Evolutionary conservation across 2,797 vertebrate genomes (phyloP).

Genomic region (Arremon aurantiirostris): DNA sequence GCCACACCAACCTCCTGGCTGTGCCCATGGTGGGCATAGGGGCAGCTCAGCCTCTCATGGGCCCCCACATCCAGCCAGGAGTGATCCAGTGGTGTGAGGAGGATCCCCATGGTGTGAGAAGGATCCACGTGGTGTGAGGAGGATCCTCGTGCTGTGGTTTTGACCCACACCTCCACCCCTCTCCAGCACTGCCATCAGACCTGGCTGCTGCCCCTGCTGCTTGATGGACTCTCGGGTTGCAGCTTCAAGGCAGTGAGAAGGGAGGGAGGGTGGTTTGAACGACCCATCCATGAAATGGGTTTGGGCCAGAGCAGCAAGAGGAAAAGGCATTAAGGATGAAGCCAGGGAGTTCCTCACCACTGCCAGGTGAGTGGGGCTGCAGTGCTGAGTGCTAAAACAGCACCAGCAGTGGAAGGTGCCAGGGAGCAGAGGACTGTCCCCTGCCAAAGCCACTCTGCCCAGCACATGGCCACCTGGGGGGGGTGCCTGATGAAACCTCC

Average conservation of each 20-base stretch:
- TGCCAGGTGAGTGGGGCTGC: not conserved
- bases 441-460: not conserved
- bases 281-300: accelerated
- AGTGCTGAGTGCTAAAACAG: not conserved
- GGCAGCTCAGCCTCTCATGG: not conserved
- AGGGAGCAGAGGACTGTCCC: not conserved
- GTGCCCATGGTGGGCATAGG: accelerated
- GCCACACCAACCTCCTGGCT: not conserved
- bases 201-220: not conserved
- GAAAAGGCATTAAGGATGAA: not conserved
- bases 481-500: not conserved
- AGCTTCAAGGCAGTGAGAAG: not conserved
- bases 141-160: not conserved
- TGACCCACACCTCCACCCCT: accelerated
- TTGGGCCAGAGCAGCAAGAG: not conserved
- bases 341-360: not conserved
- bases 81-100: not conserved
- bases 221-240: not conserved
- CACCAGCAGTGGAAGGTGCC: not conserved
- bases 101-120: not conserved
- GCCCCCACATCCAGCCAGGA: not conserved
- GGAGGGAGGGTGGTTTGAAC: not conserved
- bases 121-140: not conserved
- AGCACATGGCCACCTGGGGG: not conserved
- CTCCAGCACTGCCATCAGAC: not conserved